These are phyloP conservation scores for Hippoglossus hippoglossus DNA, from an alignment of 2,797 vertebrate genomes.

Conservation along the genomic window DNA sequence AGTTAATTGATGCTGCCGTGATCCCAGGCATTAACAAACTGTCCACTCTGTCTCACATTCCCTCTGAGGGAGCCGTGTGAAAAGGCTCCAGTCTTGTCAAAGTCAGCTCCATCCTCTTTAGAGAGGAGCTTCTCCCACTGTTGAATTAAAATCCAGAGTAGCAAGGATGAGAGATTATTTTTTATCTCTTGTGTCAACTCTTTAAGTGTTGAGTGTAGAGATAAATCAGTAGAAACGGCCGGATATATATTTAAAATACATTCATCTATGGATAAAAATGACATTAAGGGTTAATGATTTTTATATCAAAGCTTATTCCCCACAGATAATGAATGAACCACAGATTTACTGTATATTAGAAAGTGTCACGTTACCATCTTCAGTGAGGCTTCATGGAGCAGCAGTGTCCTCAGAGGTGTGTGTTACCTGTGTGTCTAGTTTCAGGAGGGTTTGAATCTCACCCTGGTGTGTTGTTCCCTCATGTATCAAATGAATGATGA, in stretches of 20 bases:
- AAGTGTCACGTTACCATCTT: slow-evolving; percentile 17
- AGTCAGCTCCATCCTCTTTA: no score
- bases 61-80: no score
- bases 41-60: no score
- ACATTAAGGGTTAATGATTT: no score
- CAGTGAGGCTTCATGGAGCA: background rate
- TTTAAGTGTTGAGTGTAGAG: background rate
- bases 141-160: no score
- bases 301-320: background rate
- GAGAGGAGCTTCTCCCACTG: no score
- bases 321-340: background rate
- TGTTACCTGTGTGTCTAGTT: slow-evolving; percentile 29
- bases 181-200: background rate
- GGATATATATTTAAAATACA: background rate
- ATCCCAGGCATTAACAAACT: no score
- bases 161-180: no score
- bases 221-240: background rate
- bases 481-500: slow-evolving; percentile 48
- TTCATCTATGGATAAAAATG: background rate
- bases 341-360: background rate
- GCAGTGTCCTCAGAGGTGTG: slow-evolving; percentile 30
- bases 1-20: no score
- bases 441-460: slow-evolving; percentile 31
- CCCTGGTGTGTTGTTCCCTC: slow-evolving; percentile 14
- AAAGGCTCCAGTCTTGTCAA: no score